These are phyloP conservation scores for Bovichtus diacanthus DNA, from an alignment of 2,797 vertebrate species.

Conservation along the genomic window DNA sequence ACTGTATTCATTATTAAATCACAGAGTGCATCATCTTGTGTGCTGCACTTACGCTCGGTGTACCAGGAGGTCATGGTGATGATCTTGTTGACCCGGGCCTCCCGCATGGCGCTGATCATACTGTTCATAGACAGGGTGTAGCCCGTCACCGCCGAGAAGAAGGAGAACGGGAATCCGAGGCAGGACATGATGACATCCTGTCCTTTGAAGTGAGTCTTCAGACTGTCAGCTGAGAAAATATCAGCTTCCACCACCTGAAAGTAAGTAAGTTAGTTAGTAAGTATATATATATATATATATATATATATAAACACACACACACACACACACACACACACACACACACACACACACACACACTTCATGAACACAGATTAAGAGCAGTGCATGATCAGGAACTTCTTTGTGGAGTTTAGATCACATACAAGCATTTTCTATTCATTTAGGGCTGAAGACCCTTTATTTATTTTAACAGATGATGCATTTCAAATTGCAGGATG, in stretches of 20 bases:
- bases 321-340: too few species aligned
- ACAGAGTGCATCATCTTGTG: neutral
- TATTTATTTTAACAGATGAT: neutral
- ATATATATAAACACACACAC: too few species aligned
- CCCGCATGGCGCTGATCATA: constrained; percentile 78
- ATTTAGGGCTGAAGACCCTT: neutral
- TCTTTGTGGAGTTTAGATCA: neutral
- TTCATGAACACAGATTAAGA: too few species aligned
- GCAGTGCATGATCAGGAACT: too few species aligned
- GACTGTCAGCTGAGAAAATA: constrained; percentile 82
- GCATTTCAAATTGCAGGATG: neutral
- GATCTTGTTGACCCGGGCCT: constrained; percentile 78
- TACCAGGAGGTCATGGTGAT: constrained; percentile 90
- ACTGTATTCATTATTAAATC: neutral
- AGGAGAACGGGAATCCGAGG: constrained; percentile 84
- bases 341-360: too few species aligned
- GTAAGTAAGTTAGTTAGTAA: too few species aligned
- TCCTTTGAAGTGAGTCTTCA: constrained; percentile 83
- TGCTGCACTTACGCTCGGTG: constrained; percentile 80
- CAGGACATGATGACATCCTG: constrained; percentile 88
- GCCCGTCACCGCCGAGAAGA: constrained; percentile 80
- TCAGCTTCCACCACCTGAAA: constrained; percentile 85
- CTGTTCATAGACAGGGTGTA: constrained; percentile 84
- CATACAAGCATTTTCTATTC: neutral
- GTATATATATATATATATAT: too few species aligned